Conservation (phyloP, 2,888 invertebrate species). For the Pomacea canaliculata region DNA sequence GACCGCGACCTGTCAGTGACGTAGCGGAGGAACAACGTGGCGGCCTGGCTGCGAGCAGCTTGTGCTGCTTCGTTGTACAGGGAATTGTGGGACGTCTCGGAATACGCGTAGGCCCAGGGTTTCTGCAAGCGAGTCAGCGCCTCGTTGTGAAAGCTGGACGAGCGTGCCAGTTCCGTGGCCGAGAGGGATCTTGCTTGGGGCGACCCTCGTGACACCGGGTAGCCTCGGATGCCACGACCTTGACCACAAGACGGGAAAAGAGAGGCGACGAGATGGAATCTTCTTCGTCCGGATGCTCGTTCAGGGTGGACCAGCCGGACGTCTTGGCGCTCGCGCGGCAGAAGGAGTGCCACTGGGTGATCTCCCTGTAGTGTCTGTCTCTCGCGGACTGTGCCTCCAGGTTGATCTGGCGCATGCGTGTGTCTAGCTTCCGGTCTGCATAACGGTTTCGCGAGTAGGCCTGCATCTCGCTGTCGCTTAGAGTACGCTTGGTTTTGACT, state of each 20-base stretch:
- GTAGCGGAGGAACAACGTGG: background rate
- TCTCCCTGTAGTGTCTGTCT: slow-evolving; percentile 18
- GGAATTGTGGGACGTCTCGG: slow-evolving; percentile 45
- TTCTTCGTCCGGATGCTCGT: background rate
- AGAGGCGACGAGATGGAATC: background rate
- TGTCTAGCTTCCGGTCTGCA: slow-evolving; percentile 4
- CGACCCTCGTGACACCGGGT: background rate
- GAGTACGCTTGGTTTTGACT: slow-evolving; percentile 6
- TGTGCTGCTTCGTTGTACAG: slow-evolving; percentile 38
- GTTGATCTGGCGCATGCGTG: background rate
- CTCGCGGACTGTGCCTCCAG: slow-evolving; percentile 6
- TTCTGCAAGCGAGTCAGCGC: slow-evolving; percentile 24
- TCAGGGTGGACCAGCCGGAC: slow-evolving; percentile 3
- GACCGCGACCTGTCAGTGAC: background rate
- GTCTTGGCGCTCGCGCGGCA: slow-evolving; percentile 8
- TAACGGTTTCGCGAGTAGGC: slow-evolving; percentile 15
- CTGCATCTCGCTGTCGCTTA: slow-evolving; percentile 20
- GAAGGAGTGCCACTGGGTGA: slow-evolving; percentile 15
- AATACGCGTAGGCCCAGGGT: slow-evolving; percentile 49
- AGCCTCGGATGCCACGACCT: background rate
- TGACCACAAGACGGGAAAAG: background rate
- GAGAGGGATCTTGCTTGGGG: background rate
- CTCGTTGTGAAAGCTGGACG: slow-evolving; percentile 11
- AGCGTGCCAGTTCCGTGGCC: slow-evolving; percentile 7
- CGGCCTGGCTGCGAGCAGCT: slow-evolving; percentile 1